phyloP scores from a whole-genome alignment of 2,797 vertebrate species.

The Pangasius krempfi region DNA sequence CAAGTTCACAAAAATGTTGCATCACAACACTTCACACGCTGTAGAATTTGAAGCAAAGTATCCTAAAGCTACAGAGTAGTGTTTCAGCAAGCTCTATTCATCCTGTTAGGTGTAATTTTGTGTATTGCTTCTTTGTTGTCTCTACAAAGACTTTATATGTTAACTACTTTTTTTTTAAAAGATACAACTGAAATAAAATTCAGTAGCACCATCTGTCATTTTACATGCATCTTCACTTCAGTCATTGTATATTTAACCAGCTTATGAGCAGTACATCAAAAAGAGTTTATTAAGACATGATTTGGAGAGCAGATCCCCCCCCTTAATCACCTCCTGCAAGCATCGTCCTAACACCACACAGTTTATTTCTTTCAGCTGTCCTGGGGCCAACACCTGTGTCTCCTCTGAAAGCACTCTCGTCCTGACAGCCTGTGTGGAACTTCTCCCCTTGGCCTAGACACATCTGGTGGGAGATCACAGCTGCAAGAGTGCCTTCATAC shows the following conservation, averaged over 20 bases:
- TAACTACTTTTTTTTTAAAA: background rate
- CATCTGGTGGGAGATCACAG: conserved; percentile 60
- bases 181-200: background rate
- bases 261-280: conserved; percentile 42
- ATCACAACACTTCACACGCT: background rate
- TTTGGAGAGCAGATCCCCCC: conserved; percentile 23
- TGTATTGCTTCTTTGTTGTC: background rate
- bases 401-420: conserved; percentile 44
- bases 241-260: conserved; percentile 25
- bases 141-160: background rate
- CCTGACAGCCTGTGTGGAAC: conserved; percentile 51
- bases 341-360: conserved; percentile 42
- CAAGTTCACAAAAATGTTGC: conserved; percentile 28
- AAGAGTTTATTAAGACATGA: conserved; percentile 35
- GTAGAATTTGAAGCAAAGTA: background rate
- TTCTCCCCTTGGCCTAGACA: conserved; percentile 57
- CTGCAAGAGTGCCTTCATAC: conserved; percentile 50
- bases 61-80: conserved; percentile 4
- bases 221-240: conserved; percentile 14
- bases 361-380: conserved; percentile 51
- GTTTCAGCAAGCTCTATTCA: background rate
- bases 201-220: conserved; percentile 14
- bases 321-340: conserved; percentile 16
- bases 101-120: background rate
- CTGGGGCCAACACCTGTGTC: conserved; percentile 62